These are phyloP conservation scores for Agonopterix subpropinquella DNA, from an alignment of 2,888 invertebrate species.

Conservation along the genomic window DNA sequence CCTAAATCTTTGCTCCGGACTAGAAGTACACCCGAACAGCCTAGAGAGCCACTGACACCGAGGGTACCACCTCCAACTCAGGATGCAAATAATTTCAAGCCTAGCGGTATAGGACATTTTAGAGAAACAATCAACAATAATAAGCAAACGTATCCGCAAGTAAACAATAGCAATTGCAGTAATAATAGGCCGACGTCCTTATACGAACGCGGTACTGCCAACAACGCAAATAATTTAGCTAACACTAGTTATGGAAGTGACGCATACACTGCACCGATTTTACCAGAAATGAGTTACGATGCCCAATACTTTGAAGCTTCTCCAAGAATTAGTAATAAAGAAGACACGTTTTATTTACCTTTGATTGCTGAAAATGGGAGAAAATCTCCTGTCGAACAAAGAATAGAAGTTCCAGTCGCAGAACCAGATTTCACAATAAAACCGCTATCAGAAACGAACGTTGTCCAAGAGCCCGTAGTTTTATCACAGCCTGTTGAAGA, in stretches of 20 bases:
- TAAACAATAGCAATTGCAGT: conserved; percentile 30
- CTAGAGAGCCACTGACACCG: conserved; percentile 30
- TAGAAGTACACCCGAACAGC: conserved; percentile 49
- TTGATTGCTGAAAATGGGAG: conserved; percentile 14
- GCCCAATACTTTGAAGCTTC: conserved; percentile 37
- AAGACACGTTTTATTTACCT: conserved; percentile 1
- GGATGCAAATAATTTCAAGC: conserved; percentile 27
- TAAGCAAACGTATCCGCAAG: conserved; percentile 24
- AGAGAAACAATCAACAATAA: conserved; percentile 30
- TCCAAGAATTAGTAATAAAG: conserved; percentile 19
- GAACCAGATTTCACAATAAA: conserved; percentile 17
- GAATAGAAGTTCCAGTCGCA: conserved; percentile 11
- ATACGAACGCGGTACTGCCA: conserved; percentile 30
- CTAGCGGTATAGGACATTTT: conserved; percentile 18
- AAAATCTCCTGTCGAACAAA: conserved; percentile 10
- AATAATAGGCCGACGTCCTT: conserved; percentile 33
- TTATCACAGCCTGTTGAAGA: conserved; percentile 28
- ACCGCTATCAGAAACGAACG: conserved; percentile 15
- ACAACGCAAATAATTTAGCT: conserved; percentile 17
- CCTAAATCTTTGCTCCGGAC: conserved; percentile 74
- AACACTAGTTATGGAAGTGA: conserved; percentile 34
- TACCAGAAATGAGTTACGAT: conserved; percentile 48
- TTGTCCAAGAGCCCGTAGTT: conserved; percentile 14
- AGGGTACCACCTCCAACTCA: conserved; percentile 19
- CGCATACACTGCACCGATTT: conserved; percentile 20